Evolutionary conservation across 35 echinoderm and acorn worm species (phyloP).

Genomic region (Chiridota heheva): DNA sequence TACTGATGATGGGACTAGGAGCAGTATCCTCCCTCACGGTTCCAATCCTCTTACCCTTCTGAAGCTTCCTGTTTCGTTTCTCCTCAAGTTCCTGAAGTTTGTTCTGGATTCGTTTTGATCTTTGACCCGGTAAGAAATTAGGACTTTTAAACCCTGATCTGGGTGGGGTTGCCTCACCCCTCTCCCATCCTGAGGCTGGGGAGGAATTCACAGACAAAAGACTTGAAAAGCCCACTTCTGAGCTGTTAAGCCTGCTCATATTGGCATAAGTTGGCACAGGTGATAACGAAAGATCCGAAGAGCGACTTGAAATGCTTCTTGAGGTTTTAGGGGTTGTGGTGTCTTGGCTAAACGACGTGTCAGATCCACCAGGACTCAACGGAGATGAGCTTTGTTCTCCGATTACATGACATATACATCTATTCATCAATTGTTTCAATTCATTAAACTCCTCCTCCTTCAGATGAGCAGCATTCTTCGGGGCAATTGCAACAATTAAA

Average conservation of each 20-base stretch:
- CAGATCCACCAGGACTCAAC: conserved; percentile 45
- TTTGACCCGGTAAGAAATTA: conserved; percentile 3
- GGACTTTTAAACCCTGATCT: neutral
- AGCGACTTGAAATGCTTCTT: conserved; percentile 24
- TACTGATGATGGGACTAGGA: conserved; percentile 69
- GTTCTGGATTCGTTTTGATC: conserved; percentile 3
- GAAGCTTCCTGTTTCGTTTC: conserved; percentile 51
- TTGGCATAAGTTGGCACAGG: conserved; percentile 29
- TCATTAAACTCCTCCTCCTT: conserved; percentile 64
- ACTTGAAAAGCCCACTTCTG: conserved; percentile 19
- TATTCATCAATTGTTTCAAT: conserved; percentile 62
- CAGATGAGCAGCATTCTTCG: conserved; percentile 64
- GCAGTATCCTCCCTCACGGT: conserved; percentile 64
- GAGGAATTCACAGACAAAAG: no score
- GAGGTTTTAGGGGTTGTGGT: conserved; percentile 1
- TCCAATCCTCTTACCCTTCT: conserved; percentile 64
- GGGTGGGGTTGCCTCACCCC: neutral
- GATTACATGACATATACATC: conserved; percentile 81
- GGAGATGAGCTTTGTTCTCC: conserved; percentile 56
- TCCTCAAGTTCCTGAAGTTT: conserved; percentile 54
- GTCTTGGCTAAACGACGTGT: neutral
- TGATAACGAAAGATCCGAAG: conserved; percentile 34
- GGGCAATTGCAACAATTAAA: conserved; percentile 79
- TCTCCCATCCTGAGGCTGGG: neutral
- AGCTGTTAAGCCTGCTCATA: conserved; percentile 15